Percentiles rank a stretch among this genome's conserved stretches.
phyloP scores from a whole-genome alignment of 2,888 invertebrate genomes.

The Anaspis maculata region DNA sequence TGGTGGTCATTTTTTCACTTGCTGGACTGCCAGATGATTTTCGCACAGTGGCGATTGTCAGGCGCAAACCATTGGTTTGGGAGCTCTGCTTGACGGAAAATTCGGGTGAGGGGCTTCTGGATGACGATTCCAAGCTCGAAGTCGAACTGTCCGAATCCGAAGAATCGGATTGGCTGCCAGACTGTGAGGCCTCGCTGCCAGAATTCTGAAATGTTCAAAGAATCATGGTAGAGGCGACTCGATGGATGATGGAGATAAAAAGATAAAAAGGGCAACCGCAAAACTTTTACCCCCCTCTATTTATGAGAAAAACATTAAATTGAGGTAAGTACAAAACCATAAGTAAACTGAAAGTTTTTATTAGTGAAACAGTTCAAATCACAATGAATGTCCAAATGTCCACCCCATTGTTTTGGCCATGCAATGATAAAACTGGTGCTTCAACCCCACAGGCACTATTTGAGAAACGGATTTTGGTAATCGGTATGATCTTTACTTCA shows the following conservation, averaged over 20 bases:
- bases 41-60: constrained; percentile 54
- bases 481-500: too few relatives aligned
- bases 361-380: too few relatives aligned
- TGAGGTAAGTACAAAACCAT: too few relatives aligned
- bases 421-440: too few relatives aligned
- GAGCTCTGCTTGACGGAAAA: constrained; percentile 54
- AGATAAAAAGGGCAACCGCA: too few relatives aligned
- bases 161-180: constrained; percentile 39
- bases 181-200: constrained; percentile 41
- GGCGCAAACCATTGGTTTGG: constrained; percentile 51
- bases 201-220: constrained; percentile 39
- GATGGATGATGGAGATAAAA: background rate
- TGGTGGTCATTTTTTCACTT: constrained; percentile 36
- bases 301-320: too few relatives aligned
- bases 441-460: too few relatives aligned
- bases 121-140: constrained; percentile 38
- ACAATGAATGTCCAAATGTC: too few relatives aligned
- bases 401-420: too few relatives aligned
- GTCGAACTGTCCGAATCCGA: constrained; percentile 40
- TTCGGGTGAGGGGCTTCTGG: constrained; percentile 41
- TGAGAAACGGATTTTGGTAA: too few relatives aligned
- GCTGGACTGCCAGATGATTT: constrained; percentile 41
- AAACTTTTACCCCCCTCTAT: too few relatives aligned
- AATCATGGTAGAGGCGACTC: background rate
- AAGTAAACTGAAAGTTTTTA: too few relatives aligned